Conservation (phyloP, 2,888 invertebrate genomes). For the Pocota personata region DNA sequence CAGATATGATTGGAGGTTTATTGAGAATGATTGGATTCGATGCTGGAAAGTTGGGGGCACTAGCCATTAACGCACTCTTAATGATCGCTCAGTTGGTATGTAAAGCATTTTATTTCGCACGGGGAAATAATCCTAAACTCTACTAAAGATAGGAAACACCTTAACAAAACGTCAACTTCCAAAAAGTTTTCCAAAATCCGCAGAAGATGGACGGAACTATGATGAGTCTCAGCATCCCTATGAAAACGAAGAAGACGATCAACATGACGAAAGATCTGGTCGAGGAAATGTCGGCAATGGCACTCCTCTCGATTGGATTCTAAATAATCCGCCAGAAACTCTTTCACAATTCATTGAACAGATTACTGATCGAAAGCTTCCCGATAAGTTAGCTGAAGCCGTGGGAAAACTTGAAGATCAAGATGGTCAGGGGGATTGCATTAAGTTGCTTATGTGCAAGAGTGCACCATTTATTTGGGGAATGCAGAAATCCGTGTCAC, state of each 20-base stretch:
- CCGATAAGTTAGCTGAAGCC: slow-evolving; percentile 85
- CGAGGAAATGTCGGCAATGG: slow-evolving; percentile 78
- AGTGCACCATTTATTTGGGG: slow-evolving; percentile 89
- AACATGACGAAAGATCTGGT: slow-evolving; percentile 74
- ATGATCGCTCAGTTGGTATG: slow-evolving; percentile 93
- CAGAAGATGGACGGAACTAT: slow-evolving; percentile 37
- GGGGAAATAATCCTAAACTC: slow-evolving; percentile 75
- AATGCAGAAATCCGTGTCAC: slow-evolving; percentile 88
- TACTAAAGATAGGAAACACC: slow-evolving; percentile 78
- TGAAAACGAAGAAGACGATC: slow-evolving; percentile 63
- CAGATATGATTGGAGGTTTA: slow-evolving; percentile 82
- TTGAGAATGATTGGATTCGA: slow-evolving; percentile 90
- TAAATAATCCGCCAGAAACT: slow-evolving; percentile 85
- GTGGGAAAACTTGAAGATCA: slow-evolving; percentile 84
- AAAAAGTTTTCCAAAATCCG: slow-evolving; percentile 22
- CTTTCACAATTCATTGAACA: slow-evolving; percentile 85
- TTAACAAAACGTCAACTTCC: slow-evolving; percentile 74
- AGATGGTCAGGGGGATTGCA: slow-evolving; percentile 87
- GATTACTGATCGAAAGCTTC: slow-evolving; percentile 86
- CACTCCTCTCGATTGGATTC: slow-evolving; percentile 86
- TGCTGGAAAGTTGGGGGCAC: slow-evolving; percentile 89
- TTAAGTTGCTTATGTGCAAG: slow-evolving; percentile 90
- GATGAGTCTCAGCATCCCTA: slow-evolving; percentile 23
- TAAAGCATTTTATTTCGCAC: slow-evolving; percentile 74
- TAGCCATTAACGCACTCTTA: slow-evolving; percentile 91